These are phyloP conservation scores for Automeris io DNA, from an alignment of 2,888 invertebrate genomes.

Conservation along the genomic window DNA sequence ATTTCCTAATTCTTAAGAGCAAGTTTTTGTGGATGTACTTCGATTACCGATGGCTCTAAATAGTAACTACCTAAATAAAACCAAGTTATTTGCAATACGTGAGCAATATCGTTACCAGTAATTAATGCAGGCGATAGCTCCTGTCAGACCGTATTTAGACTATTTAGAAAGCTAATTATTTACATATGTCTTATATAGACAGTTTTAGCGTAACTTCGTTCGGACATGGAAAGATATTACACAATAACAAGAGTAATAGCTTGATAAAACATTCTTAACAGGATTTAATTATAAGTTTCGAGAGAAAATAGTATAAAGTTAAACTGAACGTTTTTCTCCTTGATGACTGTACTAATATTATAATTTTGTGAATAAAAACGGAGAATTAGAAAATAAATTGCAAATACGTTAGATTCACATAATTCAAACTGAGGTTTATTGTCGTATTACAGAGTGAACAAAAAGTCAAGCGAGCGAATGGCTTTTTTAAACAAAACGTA, in stretches of 20 bases:
- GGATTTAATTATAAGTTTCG: too few species aligned
- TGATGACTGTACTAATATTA: too few species aligned
- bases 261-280: too few species aligned
- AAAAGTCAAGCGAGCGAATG: too few species aligned
- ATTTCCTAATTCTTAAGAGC: neutral
- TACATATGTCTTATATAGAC: slow-evolving; percentile 22
- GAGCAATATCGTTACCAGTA: slow-evolving; percentile 2
- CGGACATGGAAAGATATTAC: neutral
- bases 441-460: too few species aligned
- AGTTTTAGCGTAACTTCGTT: neutral
- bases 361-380: too few species aligned
- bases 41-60: neutral
- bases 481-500: too few species aligned
- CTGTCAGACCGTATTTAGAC: slow-evolving; percentile 17
- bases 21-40: neutral
- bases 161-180: slow-evolving; percentile 32
- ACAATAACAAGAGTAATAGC: neutral
- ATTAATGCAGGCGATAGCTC: slow-evolving; percentile 19
- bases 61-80: neutral
- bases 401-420: too few species aligned
- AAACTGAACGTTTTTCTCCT: too few species aligned
- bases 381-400: too few species aligned
- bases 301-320: too few species aligned
- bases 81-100: neutral
- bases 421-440: too few species aligned